Percentiles rank a stretch among this genome's conserved stretches.
Conservation (phyloP, 2,113 vertebrate species). For the Epinephelus lanceolatus region DNA sequence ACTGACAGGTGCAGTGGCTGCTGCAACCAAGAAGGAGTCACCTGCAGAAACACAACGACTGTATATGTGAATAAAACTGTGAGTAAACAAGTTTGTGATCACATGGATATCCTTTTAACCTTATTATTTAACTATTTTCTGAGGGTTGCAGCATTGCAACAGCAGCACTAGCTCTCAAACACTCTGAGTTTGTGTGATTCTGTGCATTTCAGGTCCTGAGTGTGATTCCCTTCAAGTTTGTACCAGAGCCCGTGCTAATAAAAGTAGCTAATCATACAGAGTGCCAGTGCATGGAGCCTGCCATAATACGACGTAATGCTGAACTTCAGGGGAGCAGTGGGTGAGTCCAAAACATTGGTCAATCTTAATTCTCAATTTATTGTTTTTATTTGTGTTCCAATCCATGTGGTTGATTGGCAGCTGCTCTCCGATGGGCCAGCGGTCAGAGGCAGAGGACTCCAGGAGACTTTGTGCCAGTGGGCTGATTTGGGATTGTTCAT, state of each 20-base stretch:
- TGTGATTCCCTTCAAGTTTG: constrained; percentile 91
- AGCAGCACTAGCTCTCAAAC: not conserved
- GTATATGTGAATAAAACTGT: constrained; percentile 95
- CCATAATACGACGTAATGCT: constrained; percentile 83
- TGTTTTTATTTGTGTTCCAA: not conserved
- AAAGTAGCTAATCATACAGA: constrained; percentile 95
- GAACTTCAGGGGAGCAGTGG: constrained; percentile 73
- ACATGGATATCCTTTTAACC: not conserved
- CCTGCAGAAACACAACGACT: constrained; percentile 92
- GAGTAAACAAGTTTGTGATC: constrained; percentile 50
- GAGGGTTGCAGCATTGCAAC: not conserved
- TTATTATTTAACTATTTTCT: not conserved
- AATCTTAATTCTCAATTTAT: not conserved
- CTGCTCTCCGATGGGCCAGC: constrained; percentile 72
- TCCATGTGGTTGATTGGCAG: constrained; percentile 54
- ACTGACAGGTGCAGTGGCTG: constrained; percentile 92
- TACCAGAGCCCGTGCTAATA: constrained; percentile 92
- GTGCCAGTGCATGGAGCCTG: constrained; percentile 90
- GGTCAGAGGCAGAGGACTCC: constrained; percentile 68
- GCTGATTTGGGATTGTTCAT: constrained; percentile 91
- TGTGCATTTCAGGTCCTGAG: constrained; percentile 88
- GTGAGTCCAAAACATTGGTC: constrained; percentile 66
- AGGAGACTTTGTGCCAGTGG: constrained; percentile 84
- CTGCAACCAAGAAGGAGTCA: constrained; percentile 94
- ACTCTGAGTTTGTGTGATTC: constrained; percentile 3